These are phyloP conservation scores for Dipodomys spectabilis DNA, from an alignment of 2,113 vertebrate genomes.

Conservation along the genomic window DNA sequence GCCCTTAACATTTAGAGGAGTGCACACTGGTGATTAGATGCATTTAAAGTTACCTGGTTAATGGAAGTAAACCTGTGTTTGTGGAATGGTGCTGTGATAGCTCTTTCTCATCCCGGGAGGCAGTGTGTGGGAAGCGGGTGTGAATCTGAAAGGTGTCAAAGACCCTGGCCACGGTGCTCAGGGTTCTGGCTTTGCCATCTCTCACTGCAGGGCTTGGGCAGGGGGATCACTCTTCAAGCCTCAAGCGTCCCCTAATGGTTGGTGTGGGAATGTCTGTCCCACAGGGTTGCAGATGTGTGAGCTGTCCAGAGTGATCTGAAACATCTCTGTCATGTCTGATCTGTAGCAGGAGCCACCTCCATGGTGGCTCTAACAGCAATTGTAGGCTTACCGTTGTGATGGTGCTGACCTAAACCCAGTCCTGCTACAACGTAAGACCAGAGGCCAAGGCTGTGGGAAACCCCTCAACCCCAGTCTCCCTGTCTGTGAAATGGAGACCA, in stretches of 20 bases:
- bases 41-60: too few species aligned
- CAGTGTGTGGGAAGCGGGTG: neutral
- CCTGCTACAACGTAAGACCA: neutral
- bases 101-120: too few species aligned
- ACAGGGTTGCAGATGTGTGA: too few species aligned
- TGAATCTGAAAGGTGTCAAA: neutral
- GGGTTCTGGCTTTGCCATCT: neutral
- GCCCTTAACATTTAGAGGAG: neutral
- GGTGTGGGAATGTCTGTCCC: neutral
- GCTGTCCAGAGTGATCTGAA: neutral
- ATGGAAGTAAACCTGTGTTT: too few species aligned
- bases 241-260: neutral
- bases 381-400: fast-evolving
- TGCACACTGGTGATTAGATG: neutral
- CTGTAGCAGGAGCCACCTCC: too few species aligned
- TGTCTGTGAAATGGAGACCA: neutral
- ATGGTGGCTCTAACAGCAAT: fast-evolving
- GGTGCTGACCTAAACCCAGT: fast-evolving
- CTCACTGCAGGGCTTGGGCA: neutral
- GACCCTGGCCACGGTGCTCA: neutral
- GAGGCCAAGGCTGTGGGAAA: neutral
- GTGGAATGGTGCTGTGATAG: neutral
- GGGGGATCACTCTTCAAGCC: fast-evolving
- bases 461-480: neutral
- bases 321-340: neutral